Base-by-base conservation (phyloP, 2,797 vertebrate species). In the Microtus agrestis region DNA sequence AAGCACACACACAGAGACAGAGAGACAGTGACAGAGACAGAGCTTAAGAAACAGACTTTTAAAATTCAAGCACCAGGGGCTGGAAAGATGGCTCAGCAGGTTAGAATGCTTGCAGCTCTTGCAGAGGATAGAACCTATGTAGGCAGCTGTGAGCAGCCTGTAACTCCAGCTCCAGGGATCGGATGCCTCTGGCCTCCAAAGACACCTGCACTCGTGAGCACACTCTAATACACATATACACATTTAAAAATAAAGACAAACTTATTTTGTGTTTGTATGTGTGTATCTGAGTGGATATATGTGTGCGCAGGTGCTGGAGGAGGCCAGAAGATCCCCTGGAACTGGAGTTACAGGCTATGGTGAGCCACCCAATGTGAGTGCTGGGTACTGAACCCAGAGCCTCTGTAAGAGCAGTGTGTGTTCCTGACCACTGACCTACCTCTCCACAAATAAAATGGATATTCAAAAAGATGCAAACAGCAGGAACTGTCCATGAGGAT, bases 1-100 rank as follows among this genome's bases (percentile, higher is more conserved):
- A 9, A 0, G 8, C 34, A 71, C 6, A 37, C 3, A 23, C 4
- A 25, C 1, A 59, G 2, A 37, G 10, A 37, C 5, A 51, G 14
- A 77, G 8, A 48, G 25, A 77, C 13, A 46, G 19, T 46, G n/a
- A 46, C 12, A 76, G 67, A n/a, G n/a, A 54, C 3, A 56, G 31
- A 79, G 34, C 51, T 25, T n/a, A 80, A 80, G 78, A 56, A 25
- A 37, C 21, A 37, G 51, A 56, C 23, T 56, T 56, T 37, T 56
- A 25, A 80, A 56, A 80, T 25, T 34, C 51, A 80, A 56, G 51
- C 34, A 14, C 13, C 7, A 25, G 34, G 51, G 34, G 6, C 78
- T 56, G 19, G 43, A n/a, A 19, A 79, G 51, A 56, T 80, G 78
- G 78, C 78, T 37, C 51, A 59, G 78, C 51, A 59, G 34, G 14